Evolutionary conservation across 2,888 invertebrate species (phyloP), one percentile per base, ranked within the genome.

Genomic region (Bombylius major): DNA sequence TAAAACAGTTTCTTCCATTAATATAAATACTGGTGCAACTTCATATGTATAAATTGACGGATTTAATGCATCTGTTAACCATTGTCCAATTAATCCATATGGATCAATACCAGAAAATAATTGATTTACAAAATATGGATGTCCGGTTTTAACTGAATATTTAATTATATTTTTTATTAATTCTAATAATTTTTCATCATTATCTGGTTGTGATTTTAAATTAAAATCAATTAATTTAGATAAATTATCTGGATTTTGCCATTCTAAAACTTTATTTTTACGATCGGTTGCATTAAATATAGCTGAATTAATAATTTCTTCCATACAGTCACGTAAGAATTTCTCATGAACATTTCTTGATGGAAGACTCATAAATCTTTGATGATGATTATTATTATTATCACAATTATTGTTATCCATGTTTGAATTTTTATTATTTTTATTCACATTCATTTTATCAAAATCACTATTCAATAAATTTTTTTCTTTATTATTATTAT

Each of bases 11-110:
- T 89, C 87, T 67, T 93, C 92, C 89, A 92, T 89, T 3, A 93
- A 71, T 5, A 87, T 87, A 68, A 92, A 89, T 1, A 91, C 88
- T 1, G 92, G 92, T 1, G 91, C 85, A 36, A 92, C 91, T 75
- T 93, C 92, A 70, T 87, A 93, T 0, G 92, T 93, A 67, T 91
- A 91, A 1, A 90, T 88, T 63, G 89, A 89, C 0, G 89, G 87
- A 73, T 91, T 91, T 31, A 91, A 73, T 0, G 90, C 87, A 66
- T 90, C 89, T 0, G 89, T 88, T 60, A 90, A 70, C 87, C 89
- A 89, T 69, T 91, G 91, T 0, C 87, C 91, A 48, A 87, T 77
- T 53, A 91, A 75, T 0, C 89, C 91, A 64, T 89, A 91, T 0
- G 90, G 89, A 72, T 91, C 91, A 36, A 91, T 77, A 5, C 86